Evolutionary conservation across 2,113 vertebrate genomes (phyloP).

Genomic region (Hemichromis elongatus): DNA sequence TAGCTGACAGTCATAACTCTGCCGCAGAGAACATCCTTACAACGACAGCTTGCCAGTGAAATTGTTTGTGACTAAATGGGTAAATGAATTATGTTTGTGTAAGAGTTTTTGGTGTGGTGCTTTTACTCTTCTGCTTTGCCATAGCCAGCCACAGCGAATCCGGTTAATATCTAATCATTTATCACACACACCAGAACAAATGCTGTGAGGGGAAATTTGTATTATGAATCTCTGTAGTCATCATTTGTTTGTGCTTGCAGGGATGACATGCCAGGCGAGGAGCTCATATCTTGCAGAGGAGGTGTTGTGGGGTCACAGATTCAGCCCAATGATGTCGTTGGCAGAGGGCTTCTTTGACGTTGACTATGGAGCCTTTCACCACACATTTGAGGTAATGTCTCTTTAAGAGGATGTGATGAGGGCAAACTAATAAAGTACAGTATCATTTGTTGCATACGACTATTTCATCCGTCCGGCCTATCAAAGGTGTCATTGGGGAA

Average conservation of each 20-base stretch:
- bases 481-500: neutral
- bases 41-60: neutral
- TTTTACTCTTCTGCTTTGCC: neutral
- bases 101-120: neutral
- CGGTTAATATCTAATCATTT: neutral
- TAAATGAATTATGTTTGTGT: neutral
- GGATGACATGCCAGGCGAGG: constrained; percentile 92
- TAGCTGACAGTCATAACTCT: neutral
- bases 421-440: neutral
- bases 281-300: constrained; percentile 91
- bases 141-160: neutral
- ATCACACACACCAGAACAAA: neutral
- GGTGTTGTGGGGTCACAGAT: constrained; percentile 91
- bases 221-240: neutral
- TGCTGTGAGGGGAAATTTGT: neutral
- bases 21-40: neutral
- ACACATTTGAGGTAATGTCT: constrained; percentile 81
- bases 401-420: neutral
- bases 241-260: constrained; percentile 57
- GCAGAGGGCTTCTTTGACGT: constrained; percentile 92
- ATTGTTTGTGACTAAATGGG: neutral
- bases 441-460: neutral
- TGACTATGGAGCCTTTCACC: constrained; percentile 91
- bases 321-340: constrained; percentile 87
- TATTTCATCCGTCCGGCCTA: neutral